These are phyloP conservation scores for Riptortus pedestris DNA, from an alignment of 1,140 invertebrate genomes.

Conservation along the genomic window DNA sequence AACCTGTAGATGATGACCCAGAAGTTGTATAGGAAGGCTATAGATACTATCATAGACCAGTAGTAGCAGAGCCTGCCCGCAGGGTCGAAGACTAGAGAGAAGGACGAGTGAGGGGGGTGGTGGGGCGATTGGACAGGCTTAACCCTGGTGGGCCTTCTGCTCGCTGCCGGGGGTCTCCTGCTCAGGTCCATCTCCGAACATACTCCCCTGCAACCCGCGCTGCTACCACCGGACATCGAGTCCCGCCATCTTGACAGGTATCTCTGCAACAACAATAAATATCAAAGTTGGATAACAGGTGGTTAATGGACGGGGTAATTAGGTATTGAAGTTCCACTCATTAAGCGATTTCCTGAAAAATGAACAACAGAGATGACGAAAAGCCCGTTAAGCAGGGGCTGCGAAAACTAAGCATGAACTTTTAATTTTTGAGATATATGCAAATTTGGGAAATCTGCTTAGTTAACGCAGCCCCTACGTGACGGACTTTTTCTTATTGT, in stretches of 20 bases:
- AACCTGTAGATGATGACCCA: slow-evolving; percentile 98
- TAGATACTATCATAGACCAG: slow-evolving; percentile 93
- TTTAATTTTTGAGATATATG: too few relatives aligned
- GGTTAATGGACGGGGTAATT: slow-evolving; percentile 2
- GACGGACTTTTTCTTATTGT: too few relatives aligned
- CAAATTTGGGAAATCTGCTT: too few relatives aligned
- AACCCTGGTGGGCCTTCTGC: slow-evolving; percentile 12
- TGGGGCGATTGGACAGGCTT: slow-evolving; percentile 17
- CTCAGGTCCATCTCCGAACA: slow-evolving; percentile 60
- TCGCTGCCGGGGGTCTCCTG: slow-evolving; percentile 17
- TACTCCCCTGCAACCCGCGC: slow-evolving; percentile 41
- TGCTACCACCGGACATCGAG: slow-evolving; percentile 59
- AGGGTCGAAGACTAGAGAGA: slow-evolving; percentile 87
- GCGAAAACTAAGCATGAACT: too few relatives aligned
- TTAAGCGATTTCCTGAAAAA: too few relatives aligned
- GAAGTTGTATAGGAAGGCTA: slow-evolving; percentile 97
- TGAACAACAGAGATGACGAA: too few relatives aligned
- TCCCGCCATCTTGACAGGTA: slow-evolving; percentile 61
- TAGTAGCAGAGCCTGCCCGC: slow-evolving; percentile 86
- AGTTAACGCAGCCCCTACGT: too few relatives aligned
- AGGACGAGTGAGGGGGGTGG: slow-evolving; percentile 34
- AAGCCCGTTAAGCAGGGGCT: too few relatives aligned
- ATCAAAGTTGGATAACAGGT: background rate
- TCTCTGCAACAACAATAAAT: slow-evolving; percentile 38
- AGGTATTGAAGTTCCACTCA: background rate